Evolutionary conservation across 1,140 invertebrate species (phyloP).

Genomic region (Drosophila malerkotliana): DNA sequence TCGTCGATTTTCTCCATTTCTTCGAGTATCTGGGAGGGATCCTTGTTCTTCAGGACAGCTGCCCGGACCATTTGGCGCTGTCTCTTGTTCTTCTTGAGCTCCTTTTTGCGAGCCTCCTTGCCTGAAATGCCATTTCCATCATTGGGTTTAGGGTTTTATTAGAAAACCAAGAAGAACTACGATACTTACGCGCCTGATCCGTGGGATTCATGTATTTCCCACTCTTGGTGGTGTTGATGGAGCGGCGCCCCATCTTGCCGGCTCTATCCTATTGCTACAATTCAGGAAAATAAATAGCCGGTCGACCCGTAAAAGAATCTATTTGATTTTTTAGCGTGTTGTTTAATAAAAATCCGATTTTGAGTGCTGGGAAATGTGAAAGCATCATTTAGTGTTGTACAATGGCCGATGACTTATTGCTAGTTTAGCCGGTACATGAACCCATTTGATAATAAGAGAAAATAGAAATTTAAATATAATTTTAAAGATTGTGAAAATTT

Average conservation of each 20-base stretch:
- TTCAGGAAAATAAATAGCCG: not conserved
- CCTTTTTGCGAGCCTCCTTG: conserved; percentile 98
- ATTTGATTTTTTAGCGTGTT: not conserved
- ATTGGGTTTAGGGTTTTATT: not conserved
- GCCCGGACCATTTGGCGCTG: conserved; percentile 97
- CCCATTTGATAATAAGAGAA: no score
- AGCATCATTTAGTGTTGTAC: not conserved
- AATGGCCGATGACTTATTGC: not conserved
- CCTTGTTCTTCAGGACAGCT: conserved; percentile 99
- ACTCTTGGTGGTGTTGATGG: conserved; percentile 99
- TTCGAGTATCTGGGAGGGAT: conserved; percentile 95
- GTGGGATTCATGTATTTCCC: conserved; percentile 99
- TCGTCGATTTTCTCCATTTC: conserved; percentile 99
- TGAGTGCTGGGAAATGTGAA: not conserved
- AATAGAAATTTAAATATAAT: no score
- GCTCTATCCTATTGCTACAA: not conserved
- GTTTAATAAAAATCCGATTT: not conserved
- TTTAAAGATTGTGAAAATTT: no score
- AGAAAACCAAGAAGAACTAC: not conserved
- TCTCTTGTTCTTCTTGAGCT: conserved; percentile 99
- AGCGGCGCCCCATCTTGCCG: conserved; percentile 95
- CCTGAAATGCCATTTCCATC: conserved; percentile 85
- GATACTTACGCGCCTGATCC: conserved; percentile 96
- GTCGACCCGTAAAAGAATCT: not conserved
- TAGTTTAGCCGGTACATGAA: no score